Conservation (phyloP, 2,797 vertebrate genomes). For the Melanotaenia trifasciata region DNA sequence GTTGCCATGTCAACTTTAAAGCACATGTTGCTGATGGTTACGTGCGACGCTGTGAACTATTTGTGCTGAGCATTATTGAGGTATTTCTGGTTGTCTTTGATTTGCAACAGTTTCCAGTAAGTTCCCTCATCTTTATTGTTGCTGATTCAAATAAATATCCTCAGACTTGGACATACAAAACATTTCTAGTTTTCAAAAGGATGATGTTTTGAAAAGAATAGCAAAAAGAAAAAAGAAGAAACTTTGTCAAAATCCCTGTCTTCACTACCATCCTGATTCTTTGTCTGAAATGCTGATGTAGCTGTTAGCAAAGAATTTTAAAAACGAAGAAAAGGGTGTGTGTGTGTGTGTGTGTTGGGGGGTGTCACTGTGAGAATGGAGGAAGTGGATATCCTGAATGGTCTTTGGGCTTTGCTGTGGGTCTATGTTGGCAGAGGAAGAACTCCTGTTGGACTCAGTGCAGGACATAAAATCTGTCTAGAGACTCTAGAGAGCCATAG, state of each 20-base stretch:
- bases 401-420: constrained; percentile 38
- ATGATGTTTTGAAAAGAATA: constrained; percentile 4
- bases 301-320: constrained; percentile 23
- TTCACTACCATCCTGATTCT: constrained; percentile 12
- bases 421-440: constrained; percentile 8
- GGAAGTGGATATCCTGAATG: constrained; percentile 19
- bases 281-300: constrained; percentile 41
- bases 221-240: constrained; percentile 7
- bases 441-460: constrained; percentile 31
- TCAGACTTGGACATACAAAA: not conserved
- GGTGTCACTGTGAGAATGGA: constrained; percentile 2
- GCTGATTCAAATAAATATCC: constrained; percentile 5
- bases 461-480: constrained; percentile 1
- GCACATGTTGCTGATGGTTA: constrained; percentile 33
- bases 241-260: constrained; percentile 12
- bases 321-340: not conserved
- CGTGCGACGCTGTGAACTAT: not conserved
- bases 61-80: not conserved
- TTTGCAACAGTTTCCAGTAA: constrained; percentile 19
- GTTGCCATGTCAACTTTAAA: constrained; percentile 45
- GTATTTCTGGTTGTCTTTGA: constrained; percentile 10
- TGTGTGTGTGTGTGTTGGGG: no score
- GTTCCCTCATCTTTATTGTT: not conserved
- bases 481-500: constrained; percentile 23
- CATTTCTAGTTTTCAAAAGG: not conserved